Conservation (phyloP, 2,888 invertebrate genomes). For the Cheilosia scutellata region DNA sequence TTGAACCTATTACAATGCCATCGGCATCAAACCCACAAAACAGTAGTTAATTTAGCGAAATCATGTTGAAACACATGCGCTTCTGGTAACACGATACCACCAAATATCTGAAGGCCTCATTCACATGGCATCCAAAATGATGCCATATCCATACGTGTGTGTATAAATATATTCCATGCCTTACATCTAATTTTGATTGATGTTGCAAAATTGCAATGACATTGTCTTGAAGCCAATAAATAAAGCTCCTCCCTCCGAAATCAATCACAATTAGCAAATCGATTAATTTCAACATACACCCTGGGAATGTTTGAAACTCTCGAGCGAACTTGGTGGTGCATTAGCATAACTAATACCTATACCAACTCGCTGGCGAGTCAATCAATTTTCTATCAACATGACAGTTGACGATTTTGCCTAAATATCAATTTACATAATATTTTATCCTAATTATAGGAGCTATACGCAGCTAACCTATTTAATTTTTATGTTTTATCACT, state of each 20-base stretch:
- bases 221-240: constrained; percentile 17
- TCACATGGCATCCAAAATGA: background rate
- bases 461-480: constrained; percentile 43
- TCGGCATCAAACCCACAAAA: background rate
- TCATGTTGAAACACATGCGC: background rate
- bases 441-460: constrained; percentile 58
- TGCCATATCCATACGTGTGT: background rate
- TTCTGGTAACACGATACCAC: background rate
- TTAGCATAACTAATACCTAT: constrained; percentile 25
- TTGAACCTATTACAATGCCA: background rate
- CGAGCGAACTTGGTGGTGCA: background rate
- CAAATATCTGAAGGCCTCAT: constrained; percentile 3
- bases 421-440: constrained; percentile 59
- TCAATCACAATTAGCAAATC: constrained; percentile 66
- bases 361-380: background rate
- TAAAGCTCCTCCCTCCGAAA: constrained; percentile 27
- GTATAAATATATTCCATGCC: background rate
- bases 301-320: constrained; percentile 40
- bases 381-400: constrained; percentile 21
- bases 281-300: constrained; percentile 34
- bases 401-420: constrained; percentile 49
- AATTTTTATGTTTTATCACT: constrained; percentile 13
- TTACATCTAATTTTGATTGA: constrained; percentile 22
- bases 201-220: constrained; percentile 32
- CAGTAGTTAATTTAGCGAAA: constrained; percentile 5